Percentiles rank a stretch among this genome's conserved stretches.
Conservation (phyloP, 2,113 vertebrate genomes). For the Varanus komodoensis region DNA sequence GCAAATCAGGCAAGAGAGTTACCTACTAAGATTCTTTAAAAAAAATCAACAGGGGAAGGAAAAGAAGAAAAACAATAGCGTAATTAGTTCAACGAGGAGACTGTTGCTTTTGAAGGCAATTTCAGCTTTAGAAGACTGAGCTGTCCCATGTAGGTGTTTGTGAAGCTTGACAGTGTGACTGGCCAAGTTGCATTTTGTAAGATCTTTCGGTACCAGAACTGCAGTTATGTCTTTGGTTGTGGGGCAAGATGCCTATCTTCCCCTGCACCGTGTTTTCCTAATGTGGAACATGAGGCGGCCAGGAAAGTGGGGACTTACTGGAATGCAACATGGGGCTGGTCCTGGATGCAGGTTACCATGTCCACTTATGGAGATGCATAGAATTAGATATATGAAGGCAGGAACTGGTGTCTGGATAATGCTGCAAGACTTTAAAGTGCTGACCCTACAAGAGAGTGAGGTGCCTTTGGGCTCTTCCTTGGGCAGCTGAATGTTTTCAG, state of each 20-base stretch:
- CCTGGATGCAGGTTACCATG: neutral
- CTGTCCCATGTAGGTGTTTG: neutral
- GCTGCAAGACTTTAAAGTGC: neutral
- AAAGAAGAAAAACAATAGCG: conserved; percentile 19
- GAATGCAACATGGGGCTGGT: neutral
- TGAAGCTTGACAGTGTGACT: conserved; percentile 19
- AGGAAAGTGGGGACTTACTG: neutral
- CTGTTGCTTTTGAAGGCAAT: conserved; percentile 64
- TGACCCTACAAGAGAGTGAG: neutral
- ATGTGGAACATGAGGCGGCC: neutral
- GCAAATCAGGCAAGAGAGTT: conserved; percentile 52
- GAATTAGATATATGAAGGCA: neutral
- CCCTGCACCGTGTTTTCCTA: neutral
- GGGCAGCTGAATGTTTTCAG: neutral
- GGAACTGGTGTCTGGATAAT: neutral
- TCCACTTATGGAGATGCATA: too few species aligned
- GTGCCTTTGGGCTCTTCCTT: neutral
- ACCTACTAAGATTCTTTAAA: conserved; percentile 41
- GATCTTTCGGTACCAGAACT: too few species aligned
- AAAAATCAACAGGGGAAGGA: neutral
- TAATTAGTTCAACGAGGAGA: conserved; percentile 47
- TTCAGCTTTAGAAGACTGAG: conserved; percentile 62
- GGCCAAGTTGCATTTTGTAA: conserved; percentile 55
- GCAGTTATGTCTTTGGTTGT: neutral
- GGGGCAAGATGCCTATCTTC: neutral